These are phyloP conservation scores for Cerceris ruficornis DNA, from an alignment of 2,888 invertebrate genomes.

Conservation along the genomic window DNA sequence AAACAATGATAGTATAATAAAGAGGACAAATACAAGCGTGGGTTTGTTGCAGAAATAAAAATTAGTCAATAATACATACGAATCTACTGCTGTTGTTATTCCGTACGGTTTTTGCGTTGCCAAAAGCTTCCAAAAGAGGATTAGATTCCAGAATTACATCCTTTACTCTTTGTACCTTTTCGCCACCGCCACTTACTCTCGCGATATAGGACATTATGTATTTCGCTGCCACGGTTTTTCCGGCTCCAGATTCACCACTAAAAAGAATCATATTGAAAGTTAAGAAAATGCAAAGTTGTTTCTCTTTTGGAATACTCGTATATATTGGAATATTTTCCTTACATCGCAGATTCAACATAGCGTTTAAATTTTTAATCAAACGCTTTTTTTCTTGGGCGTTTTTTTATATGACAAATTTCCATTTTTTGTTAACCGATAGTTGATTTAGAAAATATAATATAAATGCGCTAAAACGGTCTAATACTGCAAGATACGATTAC, in stretches of 20 bases:
- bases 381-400: no score
- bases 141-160: constrained; percentile 87
- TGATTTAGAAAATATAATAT: no score
- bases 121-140: constrained; percentile 87
- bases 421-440: no score
- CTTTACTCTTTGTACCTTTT: constrained; percentile 85
- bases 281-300: no score
- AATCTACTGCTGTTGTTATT: constrained; percentile 87
- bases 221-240: constrained; percentile 87
- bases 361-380: neutral
- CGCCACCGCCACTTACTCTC: constrained; percentile 86
- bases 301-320: no score
- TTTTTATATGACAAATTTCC: no score
- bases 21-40: neutral
- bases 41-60: neutral
- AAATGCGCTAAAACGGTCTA: no score
- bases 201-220: constrained; percentile 87
- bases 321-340: no score
- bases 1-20: neutral
- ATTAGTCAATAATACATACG: constrained; percentile 76
- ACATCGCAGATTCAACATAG: no score
- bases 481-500: no score
- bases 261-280: neutral
- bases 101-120: constrained; percentile 86
- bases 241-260: constrained; percentile 87